These are phyloP conservation scores for Cochlearius cochlearius DNA, from an alignment of 2,113 vertebrate genomes.

Conservation along the genomic window DNA sequence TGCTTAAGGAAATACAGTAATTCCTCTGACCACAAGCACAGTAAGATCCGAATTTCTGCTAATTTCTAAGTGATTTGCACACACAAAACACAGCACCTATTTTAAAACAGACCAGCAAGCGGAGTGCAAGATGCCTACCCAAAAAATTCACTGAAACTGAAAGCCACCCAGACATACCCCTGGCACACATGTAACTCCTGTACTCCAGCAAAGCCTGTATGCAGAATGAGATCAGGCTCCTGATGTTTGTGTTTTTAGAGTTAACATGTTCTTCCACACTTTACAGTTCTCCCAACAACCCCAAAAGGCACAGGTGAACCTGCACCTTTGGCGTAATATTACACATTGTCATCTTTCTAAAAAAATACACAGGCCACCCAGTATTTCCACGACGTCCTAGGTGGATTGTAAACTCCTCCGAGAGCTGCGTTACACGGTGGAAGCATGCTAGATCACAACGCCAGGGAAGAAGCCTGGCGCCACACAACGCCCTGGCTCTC, in stretches of 20 bases:
- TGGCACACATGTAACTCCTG: not conserved
- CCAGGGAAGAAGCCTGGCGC: not conserved
- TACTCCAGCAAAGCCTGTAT: not conserved
- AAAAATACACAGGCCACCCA: fast-evolving
- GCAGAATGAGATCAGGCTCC: not conserved
- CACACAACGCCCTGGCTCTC: no score
- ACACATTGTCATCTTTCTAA: fast-evolving
- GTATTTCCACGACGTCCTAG: not conserved
- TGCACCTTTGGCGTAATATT: not conserved
- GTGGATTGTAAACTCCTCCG: not conserved
- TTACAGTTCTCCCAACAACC: not conserved
- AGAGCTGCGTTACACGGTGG: fast-evolving
- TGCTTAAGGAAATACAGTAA: not conserved
- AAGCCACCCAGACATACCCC: not conserved
- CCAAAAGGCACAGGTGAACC: not conserved
- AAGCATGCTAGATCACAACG: no score
- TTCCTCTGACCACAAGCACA: not conserved
- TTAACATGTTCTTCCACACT: not conserved
- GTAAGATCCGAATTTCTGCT: not conserved
- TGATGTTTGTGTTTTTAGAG: not conserved
- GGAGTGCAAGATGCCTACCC: not conserved
- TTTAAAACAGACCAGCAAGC: not conserved
- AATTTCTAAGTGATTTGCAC: not conserved
- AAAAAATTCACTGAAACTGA: not conserved
- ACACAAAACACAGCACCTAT: fast-evolving